Base-by-base conservation (phyloP, 2,113 vertebrate species). In the Oryzias curvinotus region DNA sequence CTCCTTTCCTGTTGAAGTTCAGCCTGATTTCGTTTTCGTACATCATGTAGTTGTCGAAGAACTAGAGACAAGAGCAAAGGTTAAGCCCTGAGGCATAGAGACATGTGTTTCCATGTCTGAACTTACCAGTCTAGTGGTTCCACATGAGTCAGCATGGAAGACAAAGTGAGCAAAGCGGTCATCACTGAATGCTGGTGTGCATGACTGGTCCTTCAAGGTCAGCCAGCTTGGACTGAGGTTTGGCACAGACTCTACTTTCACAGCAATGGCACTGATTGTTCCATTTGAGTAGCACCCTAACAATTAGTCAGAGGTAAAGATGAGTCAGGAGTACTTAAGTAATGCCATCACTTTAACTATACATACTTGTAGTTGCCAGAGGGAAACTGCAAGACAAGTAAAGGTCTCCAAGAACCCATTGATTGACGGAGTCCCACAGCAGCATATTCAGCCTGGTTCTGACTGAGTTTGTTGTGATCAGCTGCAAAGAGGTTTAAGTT, bases 221-320 rank as follows among this genome's bases (percentile, higher is more conserved):
- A 93, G 67, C 52, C 51, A 52, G 5, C 72, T 62, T 1, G 80
- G 89, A 12, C 25, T 3, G 0, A 92, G 79, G 16, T 75, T 44
- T 0, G 78, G 67, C 1, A 87, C 84, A 0, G 91, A 88, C 21
- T 91, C 84, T 52, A 92, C 72, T 47, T 91, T 93, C 6, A 90
- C 73, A 30, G 88, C 90, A 17, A 89, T 7, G 0, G 87, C 83
- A 0, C 80, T 83, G 46, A 91, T 86, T 1, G 91, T 90, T 16
- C 92, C 92, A 66, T 92, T 92, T 7, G 89, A 12, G 43, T 82
- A 74, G 62, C 92, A 93, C 8, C 55, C 91, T 93, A 16, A 53
- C 2, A 0, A 5, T 21, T 1, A 1, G 5, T 62, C 0, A 41
- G 1, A 17, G n/a, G 5, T n/a, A 23, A 23, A 23, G 44, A 7